Evolutionary conservation across 2,888 invertebrate species (phyloP), one percentile per base, ranked within the genome.

Genomic region (Tyria jacobaeae): DNA sequence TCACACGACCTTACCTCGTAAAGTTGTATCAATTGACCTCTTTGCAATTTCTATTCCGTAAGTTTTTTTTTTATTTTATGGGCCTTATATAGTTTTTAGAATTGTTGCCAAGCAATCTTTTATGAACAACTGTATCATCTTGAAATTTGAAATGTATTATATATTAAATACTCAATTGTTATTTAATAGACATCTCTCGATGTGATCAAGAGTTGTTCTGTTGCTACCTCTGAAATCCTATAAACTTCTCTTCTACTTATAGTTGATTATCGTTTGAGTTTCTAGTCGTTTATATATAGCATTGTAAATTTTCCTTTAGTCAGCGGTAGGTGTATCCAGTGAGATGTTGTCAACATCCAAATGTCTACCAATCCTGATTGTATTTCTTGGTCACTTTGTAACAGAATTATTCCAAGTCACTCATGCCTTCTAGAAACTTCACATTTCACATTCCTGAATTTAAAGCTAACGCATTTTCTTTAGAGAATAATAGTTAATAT

Each of bases 1-100:
- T 70, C 64, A 68, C 66, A 78, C 72, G 72, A 75, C 73, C 72
- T 75, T 66, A 75, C 75, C 63, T 69, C 64, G 51, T 64, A 68
- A 57, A 50, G 51, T 54, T 25, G 48, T 74, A 77, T 75, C 64
- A 77, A 74, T 66, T 71, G 68, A 59, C 49, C 59, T n/a, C n/a
- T 55, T 57, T 49, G 49, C 59, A 62, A 73, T 76, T 74, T 69
- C 71, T 74, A 71, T 74, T 74, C 74, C 64, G 60, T 41, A 52
- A 63, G 63, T 61, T 31, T 12, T 47, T 61, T 55, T 49, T 61
- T 41, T 41, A 34, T 17, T 51, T 51, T 35, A 35, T 51, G 7
- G n/a, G 49, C 24, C 24, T 21, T 35, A 35, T 31, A 51, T 17
- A 27, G 47, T 49, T 58, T 53, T 35, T 37, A 52, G 70, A 52